phyloP scores from a whole-genome alignment of 2,113 vertebrate genomes.

The Caranx melampygus region DNA sequence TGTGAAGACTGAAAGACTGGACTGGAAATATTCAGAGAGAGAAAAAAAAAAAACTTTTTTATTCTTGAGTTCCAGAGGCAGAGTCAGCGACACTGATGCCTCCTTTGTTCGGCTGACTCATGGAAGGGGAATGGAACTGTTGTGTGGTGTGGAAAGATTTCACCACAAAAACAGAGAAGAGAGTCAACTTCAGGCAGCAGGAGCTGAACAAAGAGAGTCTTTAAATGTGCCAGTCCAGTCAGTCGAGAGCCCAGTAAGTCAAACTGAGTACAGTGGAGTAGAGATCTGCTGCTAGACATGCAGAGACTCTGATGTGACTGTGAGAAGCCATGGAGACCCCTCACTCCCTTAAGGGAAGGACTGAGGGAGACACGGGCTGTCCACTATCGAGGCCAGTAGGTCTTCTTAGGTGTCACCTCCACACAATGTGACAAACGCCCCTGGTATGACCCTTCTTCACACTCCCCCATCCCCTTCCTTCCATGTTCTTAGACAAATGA shows the following conservation, averaged over 20 bases:
- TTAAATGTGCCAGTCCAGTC: constrained; percentile 60
- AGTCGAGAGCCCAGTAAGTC: constrained; percentile 56
- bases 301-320: constrained; percentile 72
- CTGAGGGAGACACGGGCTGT: constrained; percentile 67
- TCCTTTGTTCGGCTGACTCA: constrained; percentile 82
- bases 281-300: constrained; percentile 55
- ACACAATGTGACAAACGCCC: constrained; percentile 81
- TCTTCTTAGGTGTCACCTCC: constrained; percentile 79
- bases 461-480: constrained; percentile 63
- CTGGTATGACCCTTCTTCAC: constrained; percentile 73
- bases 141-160: constrained; percentile 79
- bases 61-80: constrained; percentile 65
- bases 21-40: constrained; percentile 50
- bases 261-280: constrained; percentile 50
- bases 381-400: constrained; percentile 75
- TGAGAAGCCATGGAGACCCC: constrained; percentile 70
- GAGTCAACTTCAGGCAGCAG: constrained; percentile 64
- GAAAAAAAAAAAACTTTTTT: constrained; percentile 59
- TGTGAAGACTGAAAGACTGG: constrained; percentile 20
- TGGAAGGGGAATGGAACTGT: constrained; percentile 77
- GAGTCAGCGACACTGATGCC: constrained; percentile 70
- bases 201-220: constrained; percentile 77
- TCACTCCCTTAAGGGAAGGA: constrained; percentile 65
- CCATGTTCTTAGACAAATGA: constrained; percentile 69
- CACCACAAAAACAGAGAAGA: constrained; percentile 70